phyloP scores from a whole-genome alignment of 2,113 vertebrate genomes.

The Silurus glanis region DNA sequence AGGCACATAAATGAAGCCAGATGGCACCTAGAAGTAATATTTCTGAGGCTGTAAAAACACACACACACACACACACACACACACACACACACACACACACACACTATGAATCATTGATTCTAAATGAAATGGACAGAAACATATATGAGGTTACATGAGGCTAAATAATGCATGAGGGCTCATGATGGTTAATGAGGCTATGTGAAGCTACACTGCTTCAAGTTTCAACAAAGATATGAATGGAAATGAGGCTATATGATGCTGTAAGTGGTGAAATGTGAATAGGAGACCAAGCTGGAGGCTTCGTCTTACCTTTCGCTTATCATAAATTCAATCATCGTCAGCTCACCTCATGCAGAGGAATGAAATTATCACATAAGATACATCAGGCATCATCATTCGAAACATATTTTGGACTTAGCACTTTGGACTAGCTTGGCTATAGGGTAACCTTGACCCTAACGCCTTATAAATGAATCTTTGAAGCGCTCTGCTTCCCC shows the following conservation, averaged over 20 bases:
- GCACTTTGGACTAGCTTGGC: too few relatives aligned
- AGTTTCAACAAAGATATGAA: background rate
- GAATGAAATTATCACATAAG: too few relatives aligned
- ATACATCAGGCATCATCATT: too few relatives aligned
- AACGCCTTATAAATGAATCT: too few relatives aligned
- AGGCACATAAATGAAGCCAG: background rate
- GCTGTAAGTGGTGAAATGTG: background rate
- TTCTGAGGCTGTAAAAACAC: background rate
- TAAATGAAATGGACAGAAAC: slow-evolving; percentile 14
- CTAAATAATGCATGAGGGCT: background rate
- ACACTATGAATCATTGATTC: background rate
- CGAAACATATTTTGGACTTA: too few relatives aligned
- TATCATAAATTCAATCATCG: background rate
- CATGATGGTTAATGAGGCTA: slow-evolving; percentile 4
- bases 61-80: background rate
- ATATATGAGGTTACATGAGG: background rate
- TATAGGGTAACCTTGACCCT: too few relatives aligned
- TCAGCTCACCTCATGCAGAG: background rate
- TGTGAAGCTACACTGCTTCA: background rate
- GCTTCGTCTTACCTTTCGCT: background rate
- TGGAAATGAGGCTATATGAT: background rate
- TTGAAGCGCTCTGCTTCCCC: too few relatives aligned
- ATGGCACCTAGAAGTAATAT: background rate
- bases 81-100: background rate
- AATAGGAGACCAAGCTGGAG: background rate